Evolutionary conservation across 2,113 vertebrate species (phyloP).

Genomic region (Vireo altiloquus): DNA sequence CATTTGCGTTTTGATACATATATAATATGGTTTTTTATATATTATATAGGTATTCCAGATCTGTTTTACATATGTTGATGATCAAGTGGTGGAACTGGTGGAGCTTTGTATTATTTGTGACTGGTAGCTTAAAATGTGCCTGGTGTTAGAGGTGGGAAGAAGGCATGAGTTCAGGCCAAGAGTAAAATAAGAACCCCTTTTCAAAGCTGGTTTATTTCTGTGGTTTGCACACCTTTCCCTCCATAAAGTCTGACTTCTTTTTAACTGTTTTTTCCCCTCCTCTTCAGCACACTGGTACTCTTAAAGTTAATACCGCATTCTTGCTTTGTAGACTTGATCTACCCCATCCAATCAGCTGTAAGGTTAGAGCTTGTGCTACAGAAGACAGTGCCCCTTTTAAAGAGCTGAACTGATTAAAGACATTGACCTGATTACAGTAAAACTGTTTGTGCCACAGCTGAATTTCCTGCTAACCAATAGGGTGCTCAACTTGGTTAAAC

Average conservation of each 20-base stretch:
- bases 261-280: neutral
- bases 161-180: constrained; percentile 44
- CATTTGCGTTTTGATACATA: constrained; percentile 66
- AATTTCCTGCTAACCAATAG: constrained; percentile 50
- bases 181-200: constrained; percentile 58
- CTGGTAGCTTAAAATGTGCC: constrained; percentile 58
- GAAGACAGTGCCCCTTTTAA: constrained; percentile 62
- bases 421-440: constrained; percentile 52
- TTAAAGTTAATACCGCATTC: constrained; percentile 22
- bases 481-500: neutral
- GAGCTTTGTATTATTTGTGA: constrained; percentile 61
- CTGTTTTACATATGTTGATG: constrained; percentile 66
- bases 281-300: constrained; percentile 32
- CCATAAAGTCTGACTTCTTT: constrained; percentile 23
- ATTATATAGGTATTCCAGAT: constrained; percentile 66
- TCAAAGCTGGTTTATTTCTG: constrained; percentile 52
- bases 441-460: constrained; percentile 45
- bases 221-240: constrained; percentile 61
- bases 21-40: constrained; percentile 68
- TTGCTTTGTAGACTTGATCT: constrained; percentile 48
- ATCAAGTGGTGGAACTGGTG: constrained; percentile 49
- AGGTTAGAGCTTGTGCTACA: constrained; percentile 40
- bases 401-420: constrained; percentile 61
- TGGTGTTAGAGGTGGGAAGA: constrained; percentile 54
- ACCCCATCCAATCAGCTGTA: constrained; percentile 50